A percentile compares a stretch with the other conserved stretches of the same genome.
phyloP scores from a whole-genome alignment of 2,113 vertebrate genomes.

The Damaliscus lunatus region DNA sequence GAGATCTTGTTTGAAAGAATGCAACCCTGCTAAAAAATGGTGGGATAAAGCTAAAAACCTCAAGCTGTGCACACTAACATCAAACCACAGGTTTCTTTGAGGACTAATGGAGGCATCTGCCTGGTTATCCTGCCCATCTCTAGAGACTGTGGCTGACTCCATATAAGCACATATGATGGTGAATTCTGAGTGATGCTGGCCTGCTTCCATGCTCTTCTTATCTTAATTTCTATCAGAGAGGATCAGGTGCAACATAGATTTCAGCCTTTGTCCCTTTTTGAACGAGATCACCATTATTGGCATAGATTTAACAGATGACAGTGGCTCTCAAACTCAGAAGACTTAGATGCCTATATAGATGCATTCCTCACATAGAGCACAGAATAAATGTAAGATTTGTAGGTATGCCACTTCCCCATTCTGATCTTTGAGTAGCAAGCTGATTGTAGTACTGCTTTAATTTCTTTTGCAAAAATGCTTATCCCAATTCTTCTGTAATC shows the following conservation, averaged over 20 bases:
- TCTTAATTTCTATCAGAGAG: background rate
- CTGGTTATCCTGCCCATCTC: background rate
- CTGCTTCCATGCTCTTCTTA: background rate
- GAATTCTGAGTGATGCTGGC: background rate
- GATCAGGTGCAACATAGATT: background rate
- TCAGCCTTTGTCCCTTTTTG: background rate
- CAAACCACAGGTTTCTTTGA: background rate
- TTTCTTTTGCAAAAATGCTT: constrained; percentile 28
- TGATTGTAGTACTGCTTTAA: background rate
- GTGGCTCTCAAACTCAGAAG: background rate
- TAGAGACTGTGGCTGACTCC: background rate
- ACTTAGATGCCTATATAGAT: background rate
- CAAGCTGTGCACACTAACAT: background rate
- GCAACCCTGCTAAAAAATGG: background rate
- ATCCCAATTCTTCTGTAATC: background rate
- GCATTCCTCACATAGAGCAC: background rate
- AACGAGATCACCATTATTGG: background rate
- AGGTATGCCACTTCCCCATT: background rate
- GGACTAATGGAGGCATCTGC: background rate
- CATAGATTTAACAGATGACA: background rate
- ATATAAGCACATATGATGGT: background rate
- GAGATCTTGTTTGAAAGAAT: constrained; percentile 4
- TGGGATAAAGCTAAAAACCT: background rate
- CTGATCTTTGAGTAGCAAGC: background rate
- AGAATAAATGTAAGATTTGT: background rate